Conservation (phyloP, 2,888 invertebrate genomes). For the Oxystoma pomonae region DNA sequence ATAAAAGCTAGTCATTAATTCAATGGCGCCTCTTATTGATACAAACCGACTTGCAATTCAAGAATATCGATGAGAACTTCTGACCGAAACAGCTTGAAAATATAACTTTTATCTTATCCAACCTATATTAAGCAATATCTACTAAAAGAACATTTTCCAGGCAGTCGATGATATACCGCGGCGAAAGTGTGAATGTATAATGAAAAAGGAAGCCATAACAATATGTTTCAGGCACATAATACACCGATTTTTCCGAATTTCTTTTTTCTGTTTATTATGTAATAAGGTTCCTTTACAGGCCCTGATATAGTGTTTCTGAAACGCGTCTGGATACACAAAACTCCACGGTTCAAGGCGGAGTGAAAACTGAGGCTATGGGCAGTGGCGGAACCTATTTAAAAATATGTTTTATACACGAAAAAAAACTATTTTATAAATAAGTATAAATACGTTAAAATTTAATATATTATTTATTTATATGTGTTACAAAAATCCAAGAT, state of each 20-base stretch:
- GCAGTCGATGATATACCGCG: constrained; percentile 37
- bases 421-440: background rate
- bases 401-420: background rate
- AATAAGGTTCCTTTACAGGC: constrained; percentile 39
- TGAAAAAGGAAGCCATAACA: constrained; percentile 45
- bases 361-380: too few species aligned
- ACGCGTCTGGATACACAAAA: too few species aligned
- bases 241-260: constrained; percentile 45
- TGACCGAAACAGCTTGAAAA: too few species aligned
- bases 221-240: constrained; percentile 46
- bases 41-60: too few species aligned
- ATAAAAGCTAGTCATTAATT: too few species aligned
- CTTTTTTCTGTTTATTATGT: constrained; percentile 45
- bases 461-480: background rate
- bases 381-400: too few species aligned
- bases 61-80: too few species aligned
- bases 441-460: too few species aligned
- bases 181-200: constrained; percentile 38
- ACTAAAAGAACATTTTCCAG: constrained; percentile 12
- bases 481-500: background rate
- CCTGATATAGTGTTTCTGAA: too few species aligned
- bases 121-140: background rate
- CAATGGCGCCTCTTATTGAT: too few species aligned
- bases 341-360: too few species aligned
- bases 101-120: too few species aligned